A percentile compares a stretch with the other conserved stretches of the same genome.
These are phyloP conservation scores for Misgurnus anguillicaudatus DNA, from an alignment of 2,113 vertebrate genomes.

Conservation along the genomic window DNA sequence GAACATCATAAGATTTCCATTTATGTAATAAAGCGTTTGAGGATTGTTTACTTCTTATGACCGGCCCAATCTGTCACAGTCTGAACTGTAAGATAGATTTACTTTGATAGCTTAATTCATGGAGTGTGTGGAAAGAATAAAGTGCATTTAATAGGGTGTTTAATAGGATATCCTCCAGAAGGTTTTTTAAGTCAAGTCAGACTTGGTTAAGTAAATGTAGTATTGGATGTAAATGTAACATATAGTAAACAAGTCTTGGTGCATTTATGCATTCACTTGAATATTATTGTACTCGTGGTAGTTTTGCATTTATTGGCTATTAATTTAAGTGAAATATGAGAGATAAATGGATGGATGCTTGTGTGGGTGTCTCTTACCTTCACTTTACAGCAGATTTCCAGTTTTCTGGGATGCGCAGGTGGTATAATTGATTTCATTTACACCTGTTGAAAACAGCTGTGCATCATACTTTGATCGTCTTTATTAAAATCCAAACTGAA, in stretches of 20 bases:
- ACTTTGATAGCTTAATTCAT: not conserved
- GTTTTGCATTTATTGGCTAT: constrained; percentile 14
- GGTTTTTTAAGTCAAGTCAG: constrained; percentile 34
- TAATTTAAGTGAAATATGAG: constrained; percentile 42
- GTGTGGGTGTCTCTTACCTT: constrained; percentile 45
- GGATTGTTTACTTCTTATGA: not conserved
- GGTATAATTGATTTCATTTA: constrained; percentile 74
- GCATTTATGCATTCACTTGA: constrained; percentile 11
- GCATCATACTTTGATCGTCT: constrained; percentile 70
- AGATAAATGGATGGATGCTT: constrained; percentile 33
- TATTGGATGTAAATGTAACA: not conserved
- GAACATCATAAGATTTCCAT: constrained; percentile 27
- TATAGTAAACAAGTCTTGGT: not conserved
- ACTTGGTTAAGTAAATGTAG: constrained; percentile 7
- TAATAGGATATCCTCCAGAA: not conserved
- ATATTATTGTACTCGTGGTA: constrained; percentile 24
- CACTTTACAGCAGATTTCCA: constrained; percentile 32
- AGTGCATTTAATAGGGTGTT: constrained; percentile 4
- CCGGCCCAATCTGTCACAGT: constrained; percentile 28
- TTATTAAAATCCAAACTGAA: constrained; percentile 54
- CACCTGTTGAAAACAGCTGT: constrained; percentile 67
- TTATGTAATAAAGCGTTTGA: constrained; percentile 25
- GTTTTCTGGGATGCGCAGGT: constrained; percentile 58
- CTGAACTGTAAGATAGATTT: not conserved
- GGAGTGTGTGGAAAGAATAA: not conserved